Base-by-base conservation (phyloP, 2,888 invertebrate species). In the Cerastoderma edule region DNA sequence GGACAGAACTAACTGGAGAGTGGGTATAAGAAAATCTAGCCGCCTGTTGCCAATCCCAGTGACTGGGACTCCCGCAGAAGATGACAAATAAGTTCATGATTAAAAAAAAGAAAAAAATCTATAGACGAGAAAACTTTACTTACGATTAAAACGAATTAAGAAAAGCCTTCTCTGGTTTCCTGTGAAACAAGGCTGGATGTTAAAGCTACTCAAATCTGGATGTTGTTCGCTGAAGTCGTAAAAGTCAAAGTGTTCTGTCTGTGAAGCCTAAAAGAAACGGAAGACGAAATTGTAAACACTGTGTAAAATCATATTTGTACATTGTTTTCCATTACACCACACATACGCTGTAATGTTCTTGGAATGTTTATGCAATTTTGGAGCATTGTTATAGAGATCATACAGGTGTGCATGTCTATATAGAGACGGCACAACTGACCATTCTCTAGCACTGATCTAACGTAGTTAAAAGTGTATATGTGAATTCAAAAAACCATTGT, bases 151-250 rank as follows among this genome's bases (percentile, higher is more conserved):
- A 24, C 69, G 60, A 28, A 89, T 76, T 16, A 83, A 69, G 66
- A 89, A 84, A 13, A 83, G 74, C 44, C 80, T 78, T 46, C 78
- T 80, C 54, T 87, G 82, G 27, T 81, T 72, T 48, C 76, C 69
- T 28, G 82, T 83, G 63, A 85, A 89, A 71, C 89, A 89, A 4
- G 83, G 81, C 19, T 75, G 79, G 46, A 88, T 82, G 69, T 89
- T 84, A 67, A 87, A 89, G 64, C 83, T 85, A 8, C 60, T 67
- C 32, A 87, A 64, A 53, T 86, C 83, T 19, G 83, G 86, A 65
- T 89, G 86, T 67, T 87, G 78, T 33, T 88, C 85, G 65, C 84
- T 87, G 66, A 88, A 89, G 75, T 89, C 85, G 57, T 75, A 88
- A 56, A 87, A 83, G 63, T 87, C 87, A 69, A 86, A 88, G 10